Conservation (phyloP, 2,888 invertebrate genomes). For the Cephus pygmeus region DNA sequence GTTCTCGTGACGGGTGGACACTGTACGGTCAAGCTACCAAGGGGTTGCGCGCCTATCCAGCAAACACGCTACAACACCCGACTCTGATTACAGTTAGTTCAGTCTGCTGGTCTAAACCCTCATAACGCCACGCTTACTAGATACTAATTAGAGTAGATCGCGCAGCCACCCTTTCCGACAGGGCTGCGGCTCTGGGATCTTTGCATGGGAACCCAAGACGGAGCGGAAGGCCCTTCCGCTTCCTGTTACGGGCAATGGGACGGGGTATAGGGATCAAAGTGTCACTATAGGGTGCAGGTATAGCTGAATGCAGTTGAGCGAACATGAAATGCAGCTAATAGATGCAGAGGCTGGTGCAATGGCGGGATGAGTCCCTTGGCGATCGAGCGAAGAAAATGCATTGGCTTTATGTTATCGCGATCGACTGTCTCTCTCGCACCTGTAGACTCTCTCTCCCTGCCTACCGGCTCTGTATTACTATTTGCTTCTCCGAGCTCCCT, state of each 20-base stretch:
- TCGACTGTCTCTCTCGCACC: neutral
- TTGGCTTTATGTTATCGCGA: neutral
- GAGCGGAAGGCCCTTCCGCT: neutral
- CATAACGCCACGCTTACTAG: constrained; percentile 48
- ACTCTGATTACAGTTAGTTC: constrained; percentile 61
- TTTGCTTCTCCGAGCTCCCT: constrained; percentile 6
- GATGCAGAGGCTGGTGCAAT: neutral
- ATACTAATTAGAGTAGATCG: constrained; percentile 37
- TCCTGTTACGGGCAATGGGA: neutral
- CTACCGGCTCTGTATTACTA: neutral
- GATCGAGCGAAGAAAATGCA: constrained; percentile 14
- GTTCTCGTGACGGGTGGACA: constrained; percentile 32
- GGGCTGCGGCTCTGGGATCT: neutral
- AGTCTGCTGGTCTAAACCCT: constrained; percentile 57
- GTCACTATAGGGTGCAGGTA: neutral
- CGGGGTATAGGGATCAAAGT: neutral
- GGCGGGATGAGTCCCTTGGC: constrained; percentile 10
- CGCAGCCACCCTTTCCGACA: neutral
- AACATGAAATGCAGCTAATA: neutral
- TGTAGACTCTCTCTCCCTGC: neutral
- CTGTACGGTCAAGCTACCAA: constrained; percentile 17
- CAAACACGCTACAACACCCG: constrained; percentile 49
- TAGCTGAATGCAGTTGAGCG: constrained; percentile 4
- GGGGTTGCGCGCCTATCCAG: constrained; percentile 15
- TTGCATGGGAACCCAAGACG: neutral